These are phyloP conservation scores for Oscheius onirici DNA, from an alignment of 2,888 invertebrate species.

Conservation along the genomic window DNA sequence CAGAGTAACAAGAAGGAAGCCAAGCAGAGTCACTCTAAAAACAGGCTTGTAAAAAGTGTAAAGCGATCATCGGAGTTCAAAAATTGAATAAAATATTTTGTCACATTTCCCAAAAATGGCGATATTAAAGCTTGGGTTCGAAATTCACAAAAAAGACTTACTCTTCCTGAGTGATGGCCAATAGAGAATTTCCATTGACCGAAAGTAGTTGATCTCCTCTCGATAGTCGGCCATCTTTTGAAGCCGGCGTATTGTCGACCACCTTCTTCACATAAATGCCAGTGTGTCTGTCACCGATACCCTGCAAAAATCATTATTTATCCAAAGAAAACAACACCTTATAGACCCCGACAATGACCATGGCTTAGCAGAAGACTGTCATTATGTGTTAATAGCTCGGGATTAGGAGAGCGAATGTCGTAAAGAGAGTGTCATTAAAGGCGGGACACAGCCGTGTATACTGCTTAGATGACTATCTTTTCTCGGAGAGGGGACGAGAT, in stretches of 20 bases:
- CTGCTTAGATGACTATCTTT: conserved; percentile 26
- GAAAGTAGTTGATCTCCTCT: conserved; percentile 96
- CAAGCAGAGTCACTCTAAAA: no score
- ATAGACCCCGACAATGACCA: conserved; percentile 41
- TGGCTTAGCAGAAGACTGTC: conserved; percentile 37
- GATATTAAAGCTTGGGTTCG: conserved; percentile 11
- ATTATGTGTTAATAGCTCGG: conserved; percentile 7
- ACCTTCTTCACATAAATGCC: conserved; percentile 99
- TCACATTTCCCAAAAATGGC: background rate
- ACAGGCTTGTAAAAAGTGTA: no score
- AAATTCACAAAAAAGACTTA: conserved; percentile 69
- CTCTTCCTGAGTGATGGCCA: conserved; percentile 82
- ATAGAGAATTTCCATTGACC: conserved; percentile 93
- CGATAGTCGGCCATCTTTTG: conserved; percentile 87
- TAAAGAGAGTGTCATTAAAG: conserved; percentile 24
- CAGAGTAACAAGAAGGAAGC: no score
- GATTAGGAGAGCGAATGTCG: conserved; percentile 2
- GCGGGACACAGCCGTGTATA: conserved; percentile 15
- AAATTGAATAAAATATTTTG: no score
- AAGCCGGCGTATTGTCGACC: conserved; percentile 81
- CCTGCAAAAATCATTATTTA: conserved; percentile 74
- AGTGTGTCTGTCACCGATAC: conserved; percentile 83
- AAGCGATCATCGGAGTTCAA: no score
- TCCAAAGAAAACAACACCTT: conserved; percentile 23
- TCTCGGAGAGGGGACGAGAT: background rate